Conservation (phyloP, 1,140 invertebrate species). For the Pseudoatta argentina region DNA sequence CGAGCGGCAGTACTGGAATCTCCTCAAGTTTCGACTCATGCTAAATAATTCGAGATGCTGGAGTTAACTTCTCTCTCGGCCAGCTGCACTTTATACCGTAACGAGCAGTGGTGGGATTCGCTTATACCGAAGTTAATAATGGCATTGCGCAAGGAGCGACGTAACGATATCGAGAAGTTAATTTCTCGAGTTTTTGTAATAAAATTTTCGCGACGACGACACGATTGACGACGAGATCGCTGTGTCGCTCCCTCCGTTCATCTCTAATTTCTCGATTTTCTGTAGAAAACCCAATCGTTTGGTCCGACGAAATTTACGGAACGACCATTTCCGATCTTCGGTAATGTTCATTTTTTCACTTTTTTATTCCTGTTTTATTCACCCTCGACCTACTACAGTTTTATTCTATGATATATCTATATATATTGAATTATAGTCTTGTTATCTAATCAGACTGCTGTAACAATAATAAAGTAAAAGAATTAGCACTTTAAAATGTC, state of each 20-base stretch:
- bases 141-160: background rate
- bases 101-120: slow-evolving; percentile 42
- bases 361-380: background rate
- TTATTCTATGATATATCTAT: background rate
- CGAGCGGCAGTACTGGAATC: background rate
- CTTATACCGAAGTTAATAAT: slow-evolving; percentile 58
- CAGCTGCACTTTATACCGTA: slow-evolving; percentile 59
- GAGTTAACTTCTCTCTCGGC: slow-evolving; percentile 49
- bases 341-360: background rate
- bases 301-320: slow-evolving; percentile 66
- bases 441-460: background rate
- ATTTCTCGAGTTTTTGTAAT: slow-evolving; percentile 57
- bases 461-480: background rate
- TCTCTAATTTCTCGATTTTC: slow-evolving; percentile 64
- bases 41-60: slow-evolving; percentile 58
- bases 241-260: slow-evolving; percentile 25
- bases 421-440: background rate
- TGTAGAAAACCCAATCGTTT: slow-evolving; percentile 65
- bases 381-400: background rate
- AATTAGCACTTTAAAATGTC: background rate
- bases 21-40: slow-evolving; percentile 37
- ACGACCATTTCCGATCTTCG: slow-evolving; percentile 33
- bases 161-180: slow-evolving; percentile 47
- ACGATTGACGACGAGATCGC: slow-evolving; percentile 4
- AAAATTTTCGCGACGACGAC: slow-evolving; percentile 50